These are phyloP conservation scores for Pyrocoelia pectoralis DNA, from an alignment of 2,888 invertebrate species.

Conservation along the genomic window DNA sequence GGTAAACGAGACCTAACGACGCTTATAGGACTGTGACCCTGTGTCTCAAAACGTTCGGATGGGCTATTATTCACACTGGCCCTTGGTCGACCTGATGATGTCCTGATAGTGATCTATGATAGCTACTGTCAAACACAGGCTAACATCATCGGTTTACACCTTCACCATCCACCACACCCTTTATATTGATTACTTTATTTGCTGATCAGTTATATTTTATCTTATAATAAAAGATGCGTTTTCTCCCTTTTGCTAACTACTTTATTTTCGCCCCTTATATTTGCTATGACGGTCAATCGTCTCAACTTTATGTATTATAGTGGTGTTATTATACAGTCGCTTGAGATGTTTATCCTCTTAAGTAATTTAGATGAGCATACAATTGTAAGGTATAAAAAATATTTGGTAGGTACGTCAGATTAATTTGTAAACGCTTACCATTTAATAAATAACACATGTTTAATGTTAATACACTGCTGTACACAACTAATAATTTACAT, in stretches of 20 bases:
- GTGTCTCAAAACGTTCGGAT: slow-evolving; percentile 32
- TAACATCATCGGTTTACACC: slow-evolving; percentile 35
- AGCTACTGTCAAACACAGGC: slow-evolving; percentile 42
- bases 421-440: no score
- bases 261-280: no score
- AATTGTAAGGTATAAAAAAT: no score
- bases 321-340: background rate
- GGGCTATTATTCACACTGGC: slow-evolving; percentile 41
- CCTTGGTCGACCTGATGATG: slow-evolving; percentile 38
- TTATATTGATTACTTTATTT: slow-evolving; percentile 34
- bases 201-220: slow-evolving; percentile 25
- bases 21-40: slow-evolving; percentile 35
- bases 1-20: slow-evolving; percentile 33
- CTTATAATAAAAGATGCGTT: background rate
- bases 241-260: background rate
- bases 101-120: slow-evolving; percentile 41
- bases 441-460: no score
- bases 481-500: no score
- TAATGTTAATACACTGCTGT: no score
- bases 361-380: no score
- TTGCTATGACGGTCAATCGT: background rate
- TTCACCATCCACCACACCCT: slow-evolving; percentile 35
- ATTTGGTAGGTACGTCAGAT: no score
- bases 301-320: background rate
- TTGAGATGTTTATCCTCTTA: background rate